Base-by-base conservation (phyloP, 1,140 invertebrate species). In the Papilio glaucus region DNA sequence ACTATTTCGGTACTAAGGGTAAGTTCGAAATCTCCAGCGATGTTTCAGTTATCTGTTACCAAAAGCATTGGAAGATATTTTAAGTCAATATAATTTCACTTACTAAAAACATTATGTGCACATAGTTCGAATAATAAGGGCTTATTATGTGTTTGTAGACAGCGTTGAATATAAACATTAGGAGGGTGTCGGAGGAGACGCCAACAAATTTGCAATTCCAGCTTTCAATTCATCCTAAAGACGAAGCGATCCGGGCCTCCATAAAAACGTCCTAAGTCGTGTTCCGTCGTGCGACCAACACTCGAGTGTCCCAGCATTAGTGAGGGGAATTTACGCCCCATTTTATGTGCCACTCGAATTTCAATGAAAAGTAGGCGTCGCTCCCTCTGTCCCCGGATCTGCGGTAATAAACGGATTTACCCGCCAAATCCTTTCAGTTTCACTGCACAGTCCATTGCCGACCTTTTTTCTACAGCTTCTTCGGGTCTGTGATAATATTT, bases 261-360 rank as follows among this genome's bases (percentile, higher is more conserved):
- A 78, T 73, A 76, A 76, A 76, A 72, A 68, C 41, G 41, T 45
- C 65, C 41, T 67, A 45, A 68, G 41, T 41, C 65, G 41, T 68
- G 38, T 68, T 68, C 24, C 13, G 62, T 45, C 29, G 38, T 60
- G 21, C 72, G 26, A 73, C 41, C 70, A 76, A 71, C 57, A 77
- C 67, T 42, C 39, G 68, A 75, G 69, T 79, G 77, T 79, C 72
- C 70, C 29, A 41, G 77, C 78, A 81, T 81, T 80, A 80, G 79
- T 75, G 49, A 37, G 67, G 74, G 71, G 80, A 85, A 85, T 83
- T 83, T 83, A 85, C 79, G 80, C 78, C 49, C 78, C 79, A 76
- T 77, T 87, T 88, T 88, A 86, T 83, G 78, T 82, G 81, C 72
- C 74, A 82, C 83, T 87, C 85, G 85, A 88, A 86, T 88, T 87